These are phyloP conservation scores for Catocala nupta DNA, from an alignment of 2,888 invertebrate species.

Conservation along the genomic window DNA sequence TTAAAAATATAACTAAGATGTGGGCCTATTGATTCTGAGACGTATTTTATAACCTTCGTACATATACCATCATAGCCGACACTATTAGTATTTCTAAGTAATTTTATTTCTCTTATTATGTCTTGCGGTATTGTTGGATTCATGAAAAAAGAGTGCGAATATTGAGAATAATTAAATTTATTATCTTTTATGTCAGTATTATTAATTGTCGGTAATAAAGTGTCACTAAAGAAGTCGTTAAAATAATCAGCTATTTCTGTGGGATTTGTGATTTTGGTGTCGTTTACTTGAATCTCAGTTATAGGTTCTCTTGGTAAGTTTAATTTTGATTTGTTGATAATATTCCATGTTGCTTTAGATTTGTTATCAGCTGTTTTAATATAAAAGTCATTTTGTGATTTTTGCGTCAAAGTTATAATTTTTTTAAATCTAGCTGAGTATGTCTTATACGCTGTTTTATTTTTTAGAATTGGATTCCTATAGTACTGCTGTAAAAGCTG, in stretches of 20 bases:
- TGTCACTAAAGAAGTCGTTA: background rate
- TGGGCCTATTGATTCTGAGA: no score
- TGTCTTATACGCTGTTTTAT: background rate
- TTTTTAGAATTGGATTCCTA: background rate
- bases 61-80: background rate
- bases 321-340: constrained; percentile 5
- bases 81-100: background rate
- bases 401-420: constrained; percentile 8
- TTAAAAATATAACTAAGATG: no score
- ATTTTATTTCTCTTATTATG: background rate
- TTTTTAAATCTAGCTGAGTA: constrained; percentile 6
- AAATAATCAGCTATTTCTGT: no score
- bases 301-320: background rate
- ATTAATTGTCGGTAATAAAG: no score
- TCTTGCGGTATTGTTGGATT: background rate
- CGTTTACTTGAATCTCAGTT: background rate
- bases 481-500: background rate
- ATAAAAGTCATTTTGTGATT: constrained; percentile 6
- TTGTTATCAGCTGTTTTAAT: constrained; percentile 6
- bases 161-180: background rate
- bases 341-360: constrained; percentile 6
- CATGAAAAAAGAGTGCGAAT: background rate
- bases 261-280: no score
- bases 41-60: no score
- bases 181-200: background rate